Evolutionary conservation across 2,888 invertebrate genomes (phyloP), one percentile per base, ranked within the genome.

Genomic region (Dicycla oo): DNA sequence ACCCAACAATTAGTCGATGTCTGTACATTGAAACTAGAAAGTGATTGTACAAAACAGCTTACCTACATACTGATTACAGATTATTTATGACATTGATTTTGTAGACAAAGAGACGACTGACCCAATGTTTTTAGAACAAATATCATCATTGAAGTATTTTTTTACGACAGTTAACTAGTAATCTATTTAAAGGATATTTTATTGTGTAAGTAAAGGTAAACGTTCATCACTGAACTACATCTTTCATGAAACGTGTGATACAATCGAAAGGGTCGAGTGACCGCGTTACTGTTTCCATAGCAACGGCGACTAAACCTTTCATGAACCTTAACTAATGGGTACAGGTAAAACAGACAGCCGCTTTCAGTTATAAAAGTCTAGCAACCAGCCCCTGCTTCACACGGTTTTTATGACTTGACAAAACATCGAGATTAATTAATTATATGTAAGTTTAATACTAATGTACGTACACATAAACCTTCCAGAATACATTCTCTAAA

Each of bases 231-330:
- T 1, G 11, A n/a, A n/a, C 23, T 20, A 5, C 6, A 49, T 77
- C 15, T 54, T 49, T 75, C 34, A 65, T 74, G 61, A 56, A 71
- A 58, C 30, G 4, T 76, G 20, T 58, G 63, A 64, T 18, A 71
- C 54, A 63, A 49, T 77, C 53, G 23, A 30, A 38, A 62, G 15
- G 34, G 23, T 26, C 43, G 6, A 61, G 75, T 88, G 89, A 91
- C 90, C 91, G 85, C 81, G 60, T 78, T 85, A 69, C 73, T 57
- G 90, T 90, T 81, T 75, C 87, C 80, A 83, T 62, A 66, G 87
- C 82, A 84, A 91, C 89, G 62, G 68, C 69, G 58, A 76, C 76
- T 69, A 80, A 88, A 85, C 72, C 75, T 82, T 85, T 79, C 81
- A 83, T 86, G 80, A 71, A 69, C 26, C 26, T 49, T 15, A 34